A percentile compares a stretch with the other conserved stretches of the same genome.
Evolutionary conservation across 2,113 vertebrate species (phyloP).

Genomic region (Mixornis gularis): DNA sequence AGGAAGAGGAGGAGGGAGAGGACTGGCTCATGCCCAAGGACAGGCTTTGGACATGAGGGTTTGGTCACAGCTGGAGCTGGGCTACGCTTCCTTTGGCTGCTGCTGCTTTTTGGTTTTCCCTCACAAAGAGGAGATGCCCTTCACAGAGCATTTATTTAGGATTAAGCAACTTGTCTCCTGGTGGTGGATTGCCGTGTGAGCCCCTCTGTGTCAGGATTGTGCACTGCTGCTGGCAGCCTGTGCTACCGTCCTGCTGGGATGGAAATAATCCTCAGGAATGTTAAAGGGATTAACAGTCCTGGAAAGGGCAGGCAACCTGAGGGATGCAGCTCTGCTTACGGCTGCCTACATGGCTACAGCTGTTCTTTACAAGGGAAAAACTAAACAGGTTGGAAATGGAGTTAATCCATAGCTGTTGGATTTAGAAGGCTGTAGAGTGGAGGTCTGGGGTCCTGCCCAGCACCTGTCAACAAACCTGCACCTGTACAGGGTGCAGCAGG

Average conservation of each 20-base stretch:
- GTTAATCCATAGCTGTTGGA: background rate
- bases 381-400: background rate
- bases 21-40: background rate
- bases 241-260: fast-evolving
- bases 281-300: conserved; percentile 12
- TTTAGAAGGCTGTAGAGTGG: background rate
- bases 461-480: background rate
- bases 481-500: background rate
- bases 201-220: fast-evolving
- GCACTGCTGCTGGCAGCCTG: background rate
- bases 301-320: background rate
- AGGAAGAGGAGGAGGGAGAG: background rate
- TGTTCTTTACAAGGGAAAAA: background rate
- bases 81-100: background rate
- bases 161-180: background rate
- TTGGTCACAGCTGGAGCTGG: fast-evolving
- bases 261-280: conserved; percentile 47
- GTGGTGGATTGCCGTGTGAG: background rate
- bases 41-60: fast-evolving
- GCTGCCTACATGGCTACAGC: background rate
- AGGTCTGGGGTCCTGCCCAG: background rate
- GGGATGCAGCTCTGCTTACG: background rate
- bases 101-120: background rate
- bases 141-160: background rate
- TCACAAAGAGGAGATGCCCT: background rate